phyloP scores from a whole-genome alignment of 2,888 invertebrate genomes.

The Anoplius nigerrimus region DNA sequence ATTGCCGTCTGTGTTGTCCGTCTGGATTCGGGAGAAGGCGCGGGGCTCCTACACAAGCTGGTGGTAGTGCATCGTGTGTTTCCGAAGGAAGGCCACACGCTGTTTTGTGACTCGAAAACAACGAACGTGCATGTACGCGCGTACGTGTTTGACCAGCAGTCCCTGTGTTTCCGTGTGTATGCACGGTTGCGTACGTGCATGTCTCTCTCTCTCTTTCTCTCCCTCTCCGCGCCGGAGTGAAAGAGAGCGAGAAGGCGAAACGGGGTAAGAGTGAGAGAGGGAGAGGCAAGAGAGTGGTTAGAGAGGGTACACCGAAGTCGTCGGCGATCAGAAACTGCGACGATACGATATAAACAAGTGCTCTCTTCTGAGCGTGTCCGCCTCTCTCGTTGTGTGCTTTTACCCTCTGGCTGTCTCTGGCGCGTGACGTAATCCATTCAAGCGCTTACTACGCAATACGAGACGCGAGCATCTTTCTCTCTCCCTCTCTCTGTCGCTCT shows the following conservation, averaged over 20 bases:
- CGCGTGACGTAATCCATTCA: slow-evolving; percentile 70
- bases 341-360: slow-evolving; percentile 40
- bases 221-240: no score
- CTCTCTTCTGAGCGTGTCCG: slow-evolving; percentile 7
- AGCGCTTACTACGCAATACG: slow-evolving; percentile 69
- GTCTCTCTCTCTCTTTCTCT: background rate
- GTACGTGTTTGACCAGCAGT: background rate
- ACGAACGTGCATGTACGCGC: background rate
- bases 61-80: background rate
- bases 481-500: slow-evolving; percentile 17
- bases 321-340: slow-evolving; percentile 25
- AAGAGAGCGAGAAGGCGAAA: slow-evolving; percentile 7
- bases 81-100: slow-evolving; percentile 13
- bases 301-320: slow-evolving; percentile 32
- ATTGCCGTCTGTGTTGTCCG: no score
- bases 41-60: no score
- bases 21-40: no score
- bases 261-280: slow-evolving; percentile 15
- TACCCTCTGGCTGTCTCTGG: slow-evolving; percentile 48
- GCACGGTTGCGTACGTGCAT: no score
- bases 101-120: background rate
- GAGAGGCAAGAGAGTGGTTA: slow-evolving; percentile 11
- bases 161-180: no score
- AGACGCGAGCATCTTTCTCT: slow-evolving; percentile 41
- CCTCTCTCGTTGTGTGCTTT: slow-evolving; percentile 30